Conservation (phyloP, 1,140 invertebrate species). For the Paraescarpia echinospica region DNA sequence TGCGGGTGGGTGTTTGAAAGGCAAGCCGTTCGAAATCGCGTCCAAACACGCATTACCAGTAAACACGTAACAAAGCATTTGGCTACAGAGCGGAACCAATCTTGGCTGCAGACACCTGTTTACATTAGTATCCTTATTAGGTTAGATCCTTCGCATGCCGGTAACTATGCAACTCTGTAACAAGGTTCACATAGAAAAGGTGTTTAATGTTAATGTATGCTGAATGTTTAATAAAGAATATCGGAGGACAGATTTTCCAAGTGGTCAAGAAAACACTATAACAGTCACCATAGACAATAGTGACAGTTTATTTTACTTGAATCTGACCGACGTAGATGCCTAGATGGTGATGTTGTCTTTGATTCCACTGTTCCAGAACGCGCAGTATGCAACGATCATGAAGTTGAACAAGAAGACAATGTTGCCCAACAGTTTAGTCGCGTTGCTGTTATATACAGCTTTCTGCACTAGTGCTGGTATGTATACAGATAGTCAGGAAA, state of each 20-base stretch:
- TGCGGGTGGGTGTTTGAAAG: not conserved
- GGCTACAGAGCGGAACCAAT: not conserved
- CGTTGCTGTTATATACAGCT: not conserved
- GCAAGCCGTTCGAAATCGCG: not conserved
- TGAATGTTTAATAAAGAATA: too few relatives aligned
- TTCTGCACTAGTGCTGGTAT: not conserved
- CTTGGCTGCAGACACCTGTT: not conserved
- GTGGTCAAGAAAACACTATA: too few relatives aligned
- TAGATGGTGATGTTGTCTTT: too few relatives aligned
- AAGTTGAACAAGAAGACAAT: not conserved
- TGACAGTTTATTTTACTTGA: too few relatives aligned
- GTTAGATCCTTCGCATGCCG: not conserved
- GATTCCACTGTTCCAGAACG: not conserved
- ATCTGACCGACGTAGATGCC: too few relatives aligned
- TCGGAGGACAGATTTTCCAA: too few relatives aligned
- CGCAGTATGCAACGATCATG: conserved; percentile 8
- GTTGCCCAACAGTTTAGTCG: not conserved
- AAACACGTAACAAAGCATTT: not conserved
- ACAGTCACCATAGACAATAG: not conserved
- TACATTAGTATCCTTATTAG: not conserved
- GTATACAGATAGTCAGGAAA: not conserved
- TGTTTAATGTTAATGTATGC: too few relatives aligned
- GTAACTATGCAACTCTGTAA: not conserved
- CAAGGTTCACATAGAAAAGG: too few relatives aligned
- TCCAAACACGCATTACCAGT: not conserved